Evolutionary conservation across 2,113 vertebrate species (phyloP).

Genomic region (Lophius piscatorius): DNA sequence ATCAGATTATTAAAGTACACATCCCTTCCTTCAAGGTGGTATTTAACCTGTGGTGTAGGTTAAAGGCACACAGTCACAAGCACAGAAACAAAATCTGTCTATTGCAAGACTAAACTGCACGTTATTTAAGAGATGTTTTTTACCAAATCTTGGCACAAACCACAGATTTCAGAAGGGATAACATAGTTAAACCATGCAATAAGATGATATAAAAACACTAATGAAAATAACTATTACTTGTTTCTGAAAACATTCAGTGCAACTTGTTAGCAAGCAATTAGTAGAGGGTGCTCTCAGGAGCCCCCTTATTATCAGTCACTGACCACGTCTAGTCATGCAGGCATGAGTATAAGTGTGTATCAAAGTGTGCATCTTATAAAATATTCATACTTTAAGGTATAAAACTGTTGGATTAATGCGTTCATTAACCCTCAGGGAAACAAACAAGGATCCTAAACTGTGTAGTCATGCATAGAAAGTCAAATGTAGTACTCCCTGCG

Average conservation of each 20-base stretch:
- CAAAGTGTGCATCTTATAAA: constrained; percentile 43
- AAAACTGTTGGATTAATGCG: constrained; percentile 19
- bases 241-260: constrained; percentile 42
- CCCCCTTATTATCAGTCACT: constrained; percentile 46
- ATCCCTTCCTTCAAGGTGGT: too few relatives aligned
- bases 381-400: constrained; percentile 46
- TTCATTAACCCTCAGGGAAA: constrained; percentile 21
- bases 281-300: constrained; percentile 45
- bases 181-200: constrained; percentile 9
- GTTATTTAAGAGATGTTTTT: too few relatives aligned
- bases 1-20: too few relatives aligned
- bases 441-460: constrained; percentile 17
- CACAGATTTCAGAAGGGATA: constrained; percentile 4
- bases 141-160: too few relatives aligned
- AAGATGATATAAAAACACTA: constrained; percentile 5
- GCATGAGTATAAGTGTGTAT: constrained; percentile 18
- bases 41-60: too few relatives aligned
- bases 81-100: too few relatives aligned
- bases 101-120: too few relatives aligned
- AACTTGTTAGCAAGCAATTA: constrained; percentile 63
- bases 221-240: constrained; percentile 7
- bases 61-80: too few relatives aligned
- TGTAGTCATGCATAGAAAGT: neutral
- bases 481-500: neutral
- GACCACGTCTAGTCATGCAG: constrained; percentile 39